phyloP scores from a whole-genome alignment of 2,113 vertebrate genomes.

The Leucosticte australis region DNA sequence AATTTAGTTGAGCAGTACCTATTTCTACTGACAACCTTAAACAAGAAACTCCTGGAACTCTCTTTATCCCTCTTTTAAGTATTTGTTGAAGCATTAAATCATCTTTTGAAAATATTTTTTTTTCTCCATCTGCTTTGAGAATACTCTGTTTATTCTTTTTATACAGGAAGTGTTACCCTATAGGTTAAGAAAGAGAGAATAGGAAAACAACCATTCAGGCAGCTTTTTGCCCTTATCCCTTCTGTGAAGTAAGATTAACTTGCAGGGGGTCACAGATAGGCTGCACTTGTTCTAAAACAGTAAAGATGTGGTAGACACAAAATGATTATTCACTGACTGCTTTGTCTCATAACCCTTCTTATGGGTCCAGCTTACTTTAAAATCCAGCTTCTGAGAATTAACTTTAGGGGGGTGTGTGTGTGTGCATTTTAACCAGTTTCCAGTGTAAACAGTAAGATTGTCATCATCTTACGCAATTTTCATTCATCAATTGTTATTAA shows the following conservation, averaged over 20 bases:
- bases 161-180: not conserved
- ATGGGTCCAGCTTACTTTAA: not conserved
- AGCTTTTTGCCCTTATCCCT: not conserved
- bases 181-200: not conserved
- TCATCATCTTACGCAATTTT: not conserved
- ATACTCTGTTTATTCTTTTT: not conserved
- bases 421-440: not conserved
- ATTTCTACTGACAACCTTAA: not conserved
- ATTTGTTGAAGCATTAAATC: not conserved
- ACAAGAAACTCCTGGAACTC: not conserved
- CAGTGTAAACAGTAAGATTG: not conserved
- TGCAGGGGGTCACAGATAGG: not conserved
- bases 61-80: not conserved
- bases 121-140: not conserved
- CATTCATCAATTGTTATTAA: not conserved
- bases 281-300: not conserved
- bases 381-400: not conserved
- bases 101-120: not conserved
- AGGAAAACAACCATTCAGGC: not conserved
- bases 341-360: not conserved
- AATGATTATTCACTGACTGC: not conserved
- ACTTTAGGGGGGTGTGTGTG: not conserved
- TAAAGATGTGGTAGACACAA: not conserved
- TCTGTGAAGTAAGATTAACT: not conserved
- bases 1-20: not conserved